Evolutionary conservation across 2,797 vertebrate genomes (phyloP), one percentile per base, ranked within the genome.

Genomic region (Pseudochaenichthys georgianus): DNA sequence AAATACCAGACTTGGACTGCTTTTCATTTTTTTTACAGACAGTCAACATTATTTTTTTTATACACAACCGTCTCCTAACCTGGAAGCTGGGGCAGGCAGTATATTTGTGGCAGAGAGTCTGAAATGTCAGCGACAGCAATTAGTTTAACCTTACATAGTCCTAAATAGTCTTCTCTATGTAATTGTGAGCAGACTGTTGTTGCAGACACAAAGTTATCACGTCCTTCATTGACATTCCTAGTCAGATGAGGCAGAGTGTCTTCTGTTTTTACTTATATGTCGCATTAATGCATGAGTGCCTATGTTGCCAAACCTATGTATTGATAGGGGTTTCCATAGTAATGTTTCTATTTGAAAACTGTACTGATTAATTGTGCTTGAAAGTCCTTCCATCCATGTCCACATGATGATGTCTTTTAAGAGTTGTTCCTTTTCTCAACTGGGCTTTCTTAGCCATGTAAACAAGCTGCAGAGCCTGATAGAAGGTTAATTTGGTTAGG

Each of bases 141-240:
- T 38, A 38, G 34, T 38, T 38, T 38, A 79, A 21, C 28, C 38
- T 51, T 28, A 7, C 68, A n/a, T 15, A 34, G 34, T 38, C 34
- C 34, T 57, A 58, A 38, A 66, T 50, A 53, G 70, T 50, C 52
- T 10, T 47, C 17, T 46, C 41, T 17, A 0, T 71, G 45, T 65
- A 3, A 28, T 11, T 54, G 57, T 57, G 48, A 54, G 51, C 55
- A 62, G 50, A 6, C 19, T 60, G 53, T 50, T 61, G 66, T 13
- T 46, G 41, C 53, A 47, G 52, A 50, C 54, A 73, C 15, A 38
- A 38, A 46, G n/a, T 46, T 45, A 62, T 46, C 53, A 28, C 19
- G 1, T 59, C 65, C 65, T 15, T 41, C 58, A 52, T 51, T 76
- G 50, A 53, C 59, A 69, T 83, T 76, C 65, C 71, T 8, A 62